Evolutionary conservation across 2,797 vertebrate genomes (phyloP).

Genomic region (Pteronotus mesoamericanus): DNA sequence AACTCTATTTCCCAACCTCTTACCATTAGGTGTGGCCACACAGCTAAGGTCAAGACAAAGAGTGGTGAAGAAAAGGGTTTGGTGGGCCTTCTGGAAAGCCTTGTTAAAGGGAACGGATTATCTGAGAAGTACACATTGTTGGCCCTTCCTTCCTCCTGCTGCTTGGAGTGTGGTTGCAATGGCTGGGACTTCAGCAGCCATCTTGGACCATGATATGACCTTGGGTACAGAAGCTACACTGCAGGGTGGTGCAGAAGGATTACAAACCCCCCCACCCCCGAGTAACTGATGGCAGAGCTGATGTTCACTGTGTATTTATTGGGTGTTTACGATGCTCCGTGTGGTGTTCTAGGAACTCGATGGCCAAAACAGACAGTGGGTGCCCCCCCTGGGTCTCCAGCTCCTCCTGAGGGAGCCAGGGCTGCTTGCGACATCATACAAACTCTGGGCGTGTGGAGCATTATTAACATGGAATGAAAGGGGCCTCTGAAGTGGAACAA

Average conservation of each 20-base stretch:
- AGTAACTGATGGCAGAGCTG: neutral
- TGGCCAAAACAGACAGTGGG: neutral
- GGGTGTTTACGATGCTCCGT: neutral
- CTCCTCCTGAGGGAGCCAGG: neutral
- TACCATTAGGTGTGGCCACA: neutral
- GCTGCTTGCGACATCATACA: neutral
- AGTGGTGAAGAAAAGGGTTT: neutral
- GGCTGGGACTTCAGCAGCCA: neutral
- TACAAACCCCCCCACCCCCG: neutral
- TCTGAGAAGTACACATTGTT: neutral
- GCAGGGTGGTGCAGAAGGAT: neutral
- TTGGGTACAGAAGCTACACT: neutral
- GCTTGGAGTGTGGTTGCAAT: neutral
- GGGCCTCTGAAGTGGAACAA: neutral
- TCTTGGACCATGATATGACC: neutral
- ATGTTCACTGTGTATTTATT: neutral
- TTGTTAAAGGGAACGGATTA: neutral
- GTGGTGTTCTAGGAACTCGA: neutral
- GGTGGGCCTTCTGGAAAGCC: neutral
- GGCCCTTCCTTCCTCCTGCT: neutral
- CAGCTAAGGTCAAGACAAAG: neutral
- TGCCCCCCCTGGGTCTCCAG: neutral
- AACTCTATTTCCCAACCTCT: neutral
- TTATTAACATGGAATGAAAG: neutral
- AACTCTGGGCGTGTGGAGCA: too few relatives aligned